Evolutionary conservation across 2,797 vertebrate genomes (phyloP).

Genomic region (Acomys russatus): DNA sequence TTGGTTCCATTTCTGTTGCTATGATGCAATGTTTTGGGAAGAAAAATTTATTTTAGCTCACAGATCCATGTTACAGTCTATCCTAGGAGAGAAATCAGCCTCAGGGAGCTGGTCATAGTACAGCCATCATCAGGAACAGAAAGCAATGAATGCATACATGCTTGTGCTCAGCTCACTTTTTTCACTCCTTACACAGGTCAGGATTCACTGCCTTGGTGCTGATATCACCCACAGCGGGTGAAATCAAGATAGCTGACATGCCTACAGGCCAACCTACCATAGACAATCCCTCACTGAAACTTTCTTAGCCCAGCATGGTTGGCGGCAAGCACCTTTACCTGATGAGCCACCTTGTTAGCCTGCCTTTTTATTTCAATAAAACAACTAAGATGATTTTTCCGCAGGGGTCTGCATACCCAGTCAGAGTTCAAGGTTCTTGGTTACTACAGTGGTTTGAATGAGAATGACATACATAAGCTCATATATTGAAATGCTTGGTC

Average conservation of each 20-base stretch:
- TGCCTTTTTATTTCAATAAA: background rate
- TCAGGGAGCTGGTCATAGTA: background rate
- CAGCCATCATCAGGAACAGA: background rate
- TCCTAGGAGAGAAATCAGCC: no score
- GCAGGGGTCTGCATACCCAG: background rate
- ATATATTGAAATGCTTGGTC: background rate
- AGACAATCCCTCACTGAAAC: background rate
- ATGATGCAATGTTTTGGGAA: background rate
- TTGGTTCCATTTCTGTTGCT: background rate
- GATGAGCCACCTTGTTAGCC: background rate
- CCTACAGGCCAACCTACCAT: background rate
- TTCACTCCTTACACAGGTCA: background rate
- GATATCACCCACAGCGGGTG: background rate
- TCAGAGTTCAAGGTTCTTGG: background rate
- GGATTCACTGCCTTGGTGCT: background rate
- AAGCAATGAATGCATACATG: background rate
- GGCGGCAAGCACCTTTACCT: background rate
- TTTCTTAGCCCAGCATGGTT: background rate
- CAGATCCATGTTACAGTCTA: background rate
- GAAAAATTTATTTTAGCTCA: background rate
- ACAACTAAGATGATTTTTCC: background rate
- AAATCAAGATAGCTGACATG: background rate
- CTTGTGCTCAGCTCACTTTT: background rate
- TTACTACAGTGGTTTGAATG: background rate
- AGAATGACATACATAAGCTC: background rate